Base-by-base conservation (phyloP, 2,113 vertebrate genomes). In the Peucedramus taeniatus region DNA sequence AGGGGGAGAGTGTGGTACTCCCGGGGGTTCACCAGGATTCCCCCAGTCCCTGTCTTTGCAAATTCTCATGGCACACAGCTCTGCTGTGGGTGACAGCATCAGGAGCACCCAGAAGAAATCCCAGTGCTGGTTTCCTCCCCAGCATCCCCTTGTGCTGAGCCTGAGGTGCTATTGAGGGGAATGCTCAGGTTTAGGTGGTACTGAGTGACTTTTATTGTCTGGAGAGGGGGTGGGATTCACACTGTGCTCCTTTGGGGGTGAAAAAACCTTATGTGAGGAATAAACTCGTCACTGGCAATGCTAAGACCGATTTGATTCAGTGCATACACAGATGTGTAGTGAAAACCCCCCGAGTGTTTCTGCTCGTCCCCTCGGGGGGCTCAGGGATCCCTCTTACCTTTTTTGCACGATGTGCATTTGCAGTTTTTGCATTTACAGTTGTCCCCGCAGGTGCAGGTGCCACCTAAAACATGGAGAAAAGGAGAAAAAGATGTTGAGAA, bases 401-500 rank as follows among this genome's bases (percentile, higher is more conserved):
- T 98, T 83, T 96, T 97, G 97, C 99, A 99, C 1, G 96, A 96
- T 13, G 97, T 98, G 95, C 99, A 99, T 84, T 98, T 97, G 86
- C 99, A 99, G 86, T 99, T 98, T 18, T 97, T 98, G 78, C 99
- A 99, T 23, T 97, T 97, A 97, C 98, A 99, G 88, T 97, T 98
- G 82, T 93, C 96, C 20, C 97, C 98, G 11, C 99, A 99, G 85
- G 83, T 98, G 95, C 98, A 99, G 74, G 96, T 96, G 90, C 98
- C 98, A 96, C 97, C 99, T 99, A 49, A 11, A 89, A 94, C 50
- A 50, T 10, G 60, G 45, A 59, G 30, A 77, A 27, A 37, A 61
- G 21, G 45, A 53, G 40, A 65, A 49, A 57, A 50, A 42, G 9
- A 13, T 5, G 13, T 30, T 90, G 56, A 87, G 59, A 54, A 30